Base-by-base conservation (phyloP, 2,113 vertebrate genomes). In the Talpa occidentalis region DNA sequence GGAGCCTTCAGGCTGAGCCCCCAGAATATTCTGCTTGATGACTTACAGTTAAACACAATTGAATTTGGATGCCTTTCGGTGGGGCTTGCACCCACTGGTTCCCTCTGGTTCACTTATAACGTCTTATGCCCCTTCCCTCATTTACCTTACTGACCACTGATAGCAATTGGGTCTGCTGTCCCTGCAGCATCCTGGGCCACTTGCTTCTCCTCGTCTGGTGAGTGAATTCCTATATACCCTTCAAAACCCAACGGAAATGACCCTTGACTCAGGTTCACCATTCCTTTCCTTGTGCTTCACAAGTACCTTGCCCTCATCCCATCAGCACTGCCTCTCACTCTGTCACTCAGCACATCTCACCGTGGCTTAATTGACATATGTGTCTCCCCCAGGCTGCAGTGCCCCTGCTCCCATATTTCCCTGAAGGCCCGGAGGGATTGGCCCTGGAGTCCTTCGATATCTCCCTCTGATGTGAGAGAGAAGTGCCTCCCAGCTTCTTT, bases 171-270 rank as follows among this genome's bases (percentile, higher is more conserved):
- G 40, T 72, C 69, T 69, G 37, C 67, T 16, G 19, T 59, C 16
- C 35, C 35, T 64, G 67, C 52, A 6, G 14, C 12, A 2, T 56
- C 77, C 90, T 37, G 9, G 49, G 7, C 70, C 67, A 30, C 49
- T 64, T 30, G 32, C 4, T 79, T 24, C 24, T 89, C 69, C 52
- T 88, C 19, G 35, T 30, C 62, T 64, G 66, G 16, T 30, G 56
- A 37, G 73, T 42, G 8, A 80, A 88, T 78, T 94, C n/a, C 64
- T 70, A 42, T 22, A 44, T 2, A 42, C 49, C 44, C 79, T 93
- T 91, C 24, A 76, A 66, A 85, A 60, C 76, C 76, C 73, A 70
- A 42, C 9, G 0, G 32, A n/a, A 64, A 80, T 49, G 37, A 4
- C 44, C 42, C 16, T 21, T 44, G 47, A 44, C 52, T 21, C 42